Percentiles rank a stretch among this genome's conserved stretches.
phyloP scores from a whole-genome alignment of 2,113 vertebrate genomes.

The Herpetotheres cachinnans region DNA sequence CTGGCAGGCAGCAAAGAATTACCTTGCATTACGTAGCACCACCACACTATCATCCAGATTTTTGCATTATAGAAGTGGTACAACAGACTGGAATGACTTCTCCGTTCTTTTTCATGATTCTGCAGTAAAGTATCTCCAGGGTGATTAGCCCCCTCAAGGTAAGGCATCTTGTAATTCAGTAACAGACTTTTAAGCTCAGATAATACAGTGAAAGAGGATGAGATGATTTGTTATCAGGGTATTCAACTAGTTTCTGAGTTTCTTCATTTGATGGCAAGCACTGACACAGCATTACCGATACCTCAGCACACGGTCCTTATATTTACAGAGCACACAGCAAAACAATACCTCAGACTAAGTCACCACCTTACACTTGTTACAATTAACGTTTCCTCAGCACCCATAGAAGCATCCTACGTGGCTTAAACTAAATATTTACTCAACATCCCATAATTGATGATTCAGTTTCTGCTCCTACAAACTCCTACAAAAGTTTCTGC shows the following conservation, averaged over 20 bases:
- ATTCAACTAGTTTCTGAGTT: neutral
- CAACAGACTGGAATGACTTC: neutral
- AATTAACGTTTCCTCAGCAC: neutral
- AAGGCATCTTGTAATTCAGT: neutral
- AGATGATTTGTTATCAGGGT: neutral
- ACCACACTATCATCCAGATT: neutral
- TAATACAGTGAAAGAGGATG: neutral
- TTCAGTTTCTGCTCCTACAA: neutral
- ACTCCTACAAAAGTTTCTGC: neutral
- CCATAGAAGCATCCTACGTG: neutral
- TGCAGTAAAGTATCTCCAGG: neutral
- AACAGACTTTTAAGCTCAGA: neutral
- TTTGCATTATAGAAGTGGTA: neutral
- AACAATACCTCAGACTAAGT: neutral
- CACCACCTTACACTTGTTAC: neutral
- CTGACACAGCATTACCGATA: neutral
- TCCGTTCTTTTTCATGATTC: neutral
- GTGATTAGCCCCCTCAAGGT: neutral
- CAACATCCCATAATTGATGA: neutral
- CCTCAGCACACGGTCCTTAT: neutral
- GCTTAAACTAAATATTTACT: slow-evolving; percentile 7
- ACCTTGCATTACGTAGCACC: accelerated
- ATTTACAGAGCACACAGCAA: neutral
- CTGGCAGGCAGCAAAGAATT: neutral
- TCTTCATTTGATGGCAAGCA: neutral